phyloP scores from a whole-genome alignment of 2,888 invertebrate genomes.

The Tiliacea citrago region DNA sequence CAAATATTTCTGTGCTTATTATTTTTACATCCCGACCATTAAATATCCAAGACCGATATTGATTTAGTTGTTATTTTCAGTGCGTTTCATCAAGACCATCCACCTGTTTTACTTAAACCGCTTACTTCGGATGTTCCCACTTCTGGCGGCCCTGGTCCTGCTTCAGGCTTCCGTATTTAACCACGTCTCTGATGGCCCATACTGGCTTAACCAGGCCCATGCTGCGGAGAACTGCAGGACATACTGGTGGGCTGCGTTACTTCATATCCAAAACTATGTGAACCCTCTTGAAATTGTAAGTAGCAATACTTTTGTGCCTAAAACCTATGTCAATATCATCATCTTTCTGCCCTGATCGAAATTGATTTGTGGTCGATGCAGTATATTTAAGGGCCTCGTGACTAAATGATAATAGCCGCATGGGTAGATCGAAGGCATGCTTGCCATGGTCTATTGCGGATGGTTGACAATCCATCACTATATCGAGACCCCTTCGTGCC shows the following conservation, averaged over 20 bases:
- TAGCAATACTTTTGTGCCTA: conserved; percentile 9
- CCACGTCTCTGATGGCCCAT: conserved; percentile 76
- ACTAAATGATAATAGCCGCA: no score
- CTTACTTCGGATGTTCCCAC: conserved; percentile 77
- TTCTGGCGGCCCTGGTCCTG: conserved; percentile 73
- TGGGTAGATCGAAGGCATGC: no score
- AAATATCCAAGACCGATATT: neutral
- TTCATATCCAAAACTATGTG: conserved; percentile 88
- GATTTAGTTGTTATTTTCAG: conserved; percentile 65
- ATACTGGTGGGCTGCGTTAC: conserved; percentile 87
- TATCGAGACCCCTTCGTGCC: no score
- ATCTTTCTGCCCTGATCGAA: neutral
- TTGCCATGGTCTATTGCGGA: no score
- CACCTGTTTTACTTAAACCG: conserved; percentile 78
- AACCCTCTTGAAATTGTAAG: conserved; percentile 73
- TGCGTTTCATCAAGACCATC: conserved; percentile 72
- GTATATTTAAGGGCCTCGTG: neutral
- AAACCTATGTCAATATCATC: neutral
- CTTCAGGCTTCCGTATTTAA: conserved; percentile 76
- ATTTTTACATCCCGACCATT: neutral
- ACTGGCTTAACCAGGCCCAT: conserved; percentile 84
- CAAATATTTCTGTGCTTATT: neutral
- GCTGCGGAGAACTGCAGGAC: conserved; percentile 77
- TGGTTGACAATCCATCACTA: no score
- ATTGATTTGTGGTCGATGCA: neutral